Conservation (phyloP, 2,888 invertebrate species). For the Drosophila testacea region DNA sequence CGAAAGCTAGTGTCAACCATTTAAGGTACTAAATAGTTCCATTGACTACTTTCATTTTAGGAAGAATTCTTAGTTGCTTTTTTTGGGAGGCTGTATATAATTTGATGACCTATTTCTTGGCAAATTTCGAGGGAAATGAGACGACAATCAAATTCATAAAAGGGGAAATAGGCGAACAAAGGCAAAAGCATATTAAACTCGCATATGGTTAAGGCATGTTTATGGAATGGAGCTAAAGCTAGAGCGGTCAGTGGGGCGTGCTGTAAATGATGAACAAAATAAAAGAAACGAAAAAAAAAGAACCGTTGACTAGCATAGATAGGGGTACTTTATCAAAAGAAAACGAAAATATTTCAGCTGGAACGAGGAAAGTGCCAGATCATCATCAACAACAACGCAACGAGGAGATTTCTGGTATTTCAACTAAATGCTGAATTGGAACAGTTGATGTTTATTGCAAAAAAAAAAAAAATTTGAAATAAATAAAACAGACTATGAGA, state of each 20-base stretch:
- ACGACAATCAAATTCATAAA: conserved; percentile 50
- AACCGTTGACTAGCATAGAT: conserved; percentile 75
- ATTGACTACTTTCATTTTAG: conserved; percentile 24
- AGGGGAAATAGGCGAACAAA: conserved; percentile 33
- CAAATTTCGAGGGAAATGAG: too few species aligned
- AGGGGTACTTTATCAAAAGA: conserved; percentile 44
- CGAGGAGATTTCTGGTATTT: conserved; percentile 20
- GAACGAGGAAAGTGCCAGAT: conserved; percentile 66
- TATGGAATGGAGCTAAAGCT: conserved; percentile 6
- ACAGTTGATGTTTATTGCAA: conserved; percentile 30
- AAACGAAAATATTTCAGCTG: conserved; percentile 76
- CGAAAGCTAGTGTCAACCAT: conserved; percentile 20
- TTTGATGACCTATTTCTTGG: conserved; percentile 22
- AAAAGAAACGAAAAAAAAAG: conserved; percentile 25
- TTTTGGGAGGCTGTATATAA: conserved; percentile 14
- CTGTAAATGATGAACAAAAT: conserved; percentile 19
- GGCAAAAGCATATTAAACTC: conserved; percentile 1
- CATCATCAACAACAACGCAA: conserved; percentile 42
- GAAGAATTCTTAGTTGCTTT: conserved; percentile 2
- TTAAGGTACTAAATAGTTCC: conserved; percentile 20
- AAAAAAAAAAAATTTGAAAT: conserved; percentile 1
- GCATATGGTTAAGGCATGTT: conserved; percentile 12
- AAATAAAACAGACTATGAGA: conserved; percentile 15
- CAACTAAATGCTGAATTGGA: conserved; percentile 44
- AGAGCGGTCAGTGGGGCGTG: conserved; percentile 43